These are phyloP conservation scores for Falco cherrug DNA, from an alignment of 2,797 vertebrate species.

Conservation along the genomic window DNA sequence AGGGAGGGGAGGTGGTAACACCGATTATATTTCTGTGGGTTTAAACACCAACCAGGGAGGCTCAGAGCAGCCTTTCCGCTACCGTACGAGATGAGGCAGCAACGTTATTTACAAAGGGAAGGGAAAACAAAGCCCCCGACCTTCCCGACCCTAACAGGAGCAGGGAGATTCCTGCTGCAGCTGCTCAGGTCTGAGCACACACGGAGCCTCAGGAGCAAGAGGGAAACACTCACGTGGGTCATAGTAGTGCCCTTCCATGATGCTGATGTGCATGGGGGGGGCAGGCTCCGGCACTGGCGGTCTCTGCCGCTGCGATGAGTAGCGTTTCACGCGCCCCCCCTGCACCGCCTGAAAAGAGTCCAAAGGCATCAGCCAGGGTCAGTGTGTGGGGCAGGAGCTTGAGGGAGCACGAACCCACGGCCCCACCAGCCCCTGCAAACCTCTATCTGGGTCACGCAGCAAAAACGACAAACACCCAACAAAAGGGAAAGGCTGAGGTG, in stretches of 20 bases:
- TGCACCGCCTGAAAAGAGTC: conserved; percentile 77
- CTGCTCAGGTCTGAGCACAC: background rate
- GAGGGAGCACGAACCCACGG: rapidly evolving
- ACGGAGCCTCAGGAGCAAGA: rapidly evolving
- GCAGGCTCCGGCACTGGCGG: conserved; percentile 87
- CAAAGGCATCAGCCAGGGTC: background rate
- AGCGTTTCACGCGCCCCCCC: conserved; percentile 91
- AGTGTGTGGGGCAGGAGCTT: background rate
- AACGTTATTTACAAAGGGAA: background rate
- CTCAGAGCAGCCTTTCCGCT: background rate
- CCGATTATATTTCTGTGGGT: too few species aligned
- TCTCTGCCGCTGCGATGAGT: conserved; percentile 94
- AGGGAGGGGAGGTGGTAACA: background rate
- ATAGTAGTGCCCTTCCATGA: conserved; percentile 97
- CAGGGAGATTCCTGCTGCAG: background rate
- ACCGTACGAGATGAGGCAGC: rapidly evolving
- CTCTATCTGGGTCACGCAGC: background rate
- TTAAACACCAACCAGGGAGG: background rate
- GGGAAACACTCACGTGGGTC: conserved; percentile 88
- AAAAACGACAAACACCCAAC: background rate
- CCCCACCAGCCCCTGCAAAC: background rate
- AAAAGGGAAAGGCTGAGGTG: background rate
- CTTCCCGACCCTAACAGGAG: rapidly evolving
- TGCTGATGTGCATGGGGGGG: conserved; percentile 91
- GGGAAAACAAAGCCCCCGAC: background rate